phyloP scores from a whole-genome alignment of 1,140 invertebrate genomes.

The Drosophila nasuta region DNA sequence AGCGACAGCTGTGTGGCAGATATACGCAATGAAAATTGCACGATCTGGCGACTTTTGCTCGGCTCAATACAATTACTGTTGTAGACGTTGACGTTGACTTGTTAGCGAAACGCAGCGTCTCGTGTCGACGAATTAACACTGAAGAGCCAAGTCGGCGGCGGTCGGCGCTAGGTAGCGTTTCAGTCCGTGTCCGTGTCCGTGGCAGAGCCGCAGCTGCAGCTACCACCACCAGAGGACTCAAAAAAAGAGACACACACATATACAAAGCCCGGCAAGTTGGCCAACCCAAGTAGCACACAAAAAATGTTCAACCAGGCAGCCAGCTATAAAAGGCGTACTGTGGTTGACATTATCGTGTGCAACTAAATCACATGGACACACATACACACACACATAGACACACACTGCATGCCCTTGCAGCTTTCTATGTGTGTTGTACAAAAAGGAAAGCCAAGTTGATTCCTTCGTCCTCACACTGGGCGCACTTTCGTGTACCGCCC shows the following conservation, averaged over 20 bases:
- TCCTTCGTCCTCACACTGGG: slow-evolving; percentile 22
- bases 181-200: slow-evolving; percentile 33
- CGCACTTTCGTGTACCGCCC: slow-evolving; percentile 55
- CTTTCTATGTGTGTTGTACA: slow-evolving; percentile 7
- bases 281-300: slow-evolving; percentile 66
- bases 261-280: slow-evolving; percentile 22
- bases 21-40: slow-evolving; percentile 38
- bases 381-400: slow-evolving; percentile 36
- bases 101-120: slow-evolving; percentile 68
- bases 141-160: slow-evolving; percentile 70
- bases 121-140: slow-evolving; percentile 83
- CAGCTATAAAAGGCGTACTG: slow-evolving; percentile 65
- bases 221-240: slow-evolving; percentile 55
- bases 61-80: slow-evolving; percentile 36
- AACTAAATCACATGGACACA: slow-evolving; percentile 69
- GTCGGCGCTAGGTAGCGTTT: slow-evolving; percentile 53
- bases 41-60: slow-evolving; percentile 35
- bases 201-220: slow-evolving; percentile 65
- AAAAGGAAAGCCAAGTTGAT: slow-evolving; percentile 36
- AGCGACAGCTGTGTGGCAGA: slow-evolving; percentile 16
- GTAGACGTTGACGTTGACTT: slow-evolving; percentile 43
- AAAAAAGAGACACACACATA: slow-evolving; percentile 21
- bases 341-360: slow-evolving; percentile 79
- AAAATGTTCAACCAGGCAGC: slow-evolving; percentile 47
- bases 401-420: slow-evolving; percentile 27